phyloP scores from a whole-genome alignment of 2,888 invertebrate species.

The Watsonalla binaria region DNA sequence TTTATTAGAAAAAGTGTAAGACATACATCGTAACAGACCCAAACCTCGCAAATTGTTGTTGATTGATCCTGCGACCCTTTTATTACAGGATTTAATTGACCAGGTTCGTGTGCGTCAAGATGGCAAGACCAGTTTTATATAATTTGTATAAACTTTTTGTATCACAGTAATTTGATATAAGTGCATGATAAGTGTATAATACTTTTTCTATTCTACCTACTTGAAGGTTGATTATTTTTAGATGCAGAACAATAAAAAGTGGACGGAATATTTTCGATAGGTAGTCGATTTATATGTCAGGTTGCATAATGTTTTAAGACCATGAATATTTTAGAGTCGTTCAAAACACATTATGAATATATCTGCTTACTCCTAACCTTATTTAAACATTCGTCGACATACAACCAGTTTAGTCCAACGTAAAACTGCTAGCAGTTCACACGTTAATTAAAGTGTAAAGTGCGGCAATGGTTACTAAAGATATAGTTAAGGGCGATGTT shows the following conservation, averaged over 20 bases:
- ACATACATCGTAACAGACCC: no score
- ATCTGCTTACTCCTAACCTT: slow-evolving; percentile 29
- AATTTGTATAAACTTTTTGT: no score
- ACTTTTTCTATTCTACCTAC: slow-evolving; percentile 1
- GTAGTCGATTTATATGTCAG: slow-evolving; percentile 21
- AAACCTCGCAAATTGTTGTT: slow-evolving; percentile 7
- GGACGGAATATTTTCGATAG: slow-evolving; percentile 28
- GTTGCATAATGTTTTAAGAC: slow-evolving; percentile 43
- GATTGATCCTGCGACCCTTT: slow-evolving; percentile 39
- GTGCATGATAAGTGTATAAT: slow-evolving; percentile 5
- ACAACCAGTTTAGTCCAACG: slow-evolving; percentile 42
- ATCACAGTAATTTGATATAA: neutral
- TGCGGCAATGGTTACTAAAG: neutral
- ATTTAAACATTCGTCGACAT: slow-evolving; percentile 45
- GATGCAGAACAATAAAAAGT: slow-evolving; percentile 28
- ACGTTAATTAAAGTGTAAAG: neutral
- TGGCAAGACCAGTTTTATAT: slow-evolving; percentile 6
- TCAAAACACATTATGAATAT: slow-evolving; percentile 51
- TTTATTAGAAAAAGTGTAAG: slow-evolving; percentile 8
- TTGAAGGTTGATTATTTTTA: slow-evolving; percentile 20
- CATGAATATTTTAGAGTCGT: slow-evolving; percentile 49
- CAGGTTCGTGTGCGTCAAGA: slow-evolving; percentile 17
- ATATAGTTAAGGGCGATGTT: neutral
- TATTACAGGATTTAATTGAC: slow-evolving; percentile 28
- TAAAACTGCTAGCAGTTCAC: slow-evolving; percentile 14